Percentiles rank a stretch among this genome's conserved stretches.
Evolutionary conservation across 1,140 invertebrate genomes (phyloP).

Genomic region (Pseudobourletiella spinata): DNA sequence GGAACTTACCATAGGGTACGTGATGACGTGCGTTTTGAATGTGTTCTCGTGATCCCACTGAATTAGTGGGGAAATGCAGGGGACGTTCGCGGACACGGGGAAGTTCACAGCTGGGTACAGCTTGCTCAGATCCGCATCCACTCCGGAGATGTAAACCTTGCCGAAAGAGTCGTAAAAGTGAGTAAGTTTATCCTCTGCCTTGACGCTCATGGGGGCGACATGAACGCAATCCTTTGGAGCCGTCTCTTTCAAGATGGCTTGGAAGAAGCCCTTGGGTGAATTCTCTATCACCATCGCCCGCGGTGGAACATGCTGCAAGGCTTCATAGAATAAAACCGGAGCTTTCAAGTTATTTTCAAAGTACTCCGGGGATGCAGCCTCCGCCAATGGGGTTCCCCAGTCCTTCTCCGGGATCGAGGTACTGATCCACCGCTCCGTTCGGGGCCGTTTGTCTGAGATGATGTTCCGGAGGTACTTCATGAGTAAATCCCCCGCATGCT

Average conservation of each 20-base stretch:
- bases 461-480: constrained; percentile 46
- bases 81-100: constrained; percentile 16
- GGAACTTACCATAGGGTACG: background rate
- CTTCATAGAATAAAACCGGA: constrained; percentile 79
- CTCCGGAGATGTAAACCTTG: constrained; percentile 23
- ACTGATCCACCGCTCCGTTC: constrained; percentile 76
- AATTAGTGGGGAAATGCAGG: constrained; percentile 13
- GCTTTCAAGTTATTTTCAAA: constrained; percentile 53
- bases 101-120: constrained; percentile 19
- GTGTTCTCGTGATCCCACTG: constrained; percentile 45
- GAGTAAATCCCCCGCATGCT: constrained; percentile 33
- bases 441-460: constrained; percentile 55
- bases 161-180: constrained; percentile 60
- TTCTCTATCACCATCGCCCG: constrained; percentile 73
- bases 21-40: constrained; percentile 48
- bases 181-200: constrained; percentile 58
- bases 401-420: constrained; percentile 75
- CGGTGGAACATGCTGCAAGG: constrained; percentile 59
- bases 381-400: constrained; percentile 67
- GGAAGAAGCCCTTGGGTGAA: constrained; percentile 68
- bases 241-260: constrained; percentile 55
- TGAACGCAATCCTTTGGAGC: constrained; percentile 49
- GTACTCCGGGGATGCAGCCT: constrained; percentile 83
- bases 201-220: constrained; percentile 68
- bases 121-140: constrained; percentile 11